Evolutionary conservation across 2,113 vertebrate genomes (phyloP), one percentile per base, ranked within the genome.

Genomic region (Orientallactaga bullata): DNA sequence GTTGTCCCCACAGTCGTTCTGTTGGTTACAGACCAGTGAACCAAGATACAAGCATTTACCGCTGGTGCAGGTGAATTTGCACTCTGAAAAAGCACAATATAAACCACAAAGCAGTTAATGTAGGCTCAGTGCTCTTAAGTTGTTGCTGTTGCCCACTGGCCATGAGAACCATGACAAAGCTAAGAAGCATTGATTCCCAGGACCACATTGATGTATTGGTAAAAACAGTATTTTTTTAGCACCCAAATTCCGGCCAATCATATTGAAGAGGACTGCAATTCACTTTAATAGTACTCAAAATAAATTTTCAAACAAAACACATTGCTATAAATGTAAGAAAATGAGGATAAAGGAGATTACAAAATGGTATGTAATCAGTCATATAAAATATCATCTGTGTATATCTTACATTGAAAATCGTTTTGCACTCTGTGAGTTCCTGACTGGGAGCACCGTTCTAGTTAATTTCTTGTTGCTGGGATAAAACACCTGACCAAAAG

Each of bases 41-140:
- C 99, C 99, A 98, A 99, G 99, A 98, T 99, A 99, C 98, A 99
- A 98, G 98, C 99, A 99, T 98, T 99, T 99, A 97, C 99, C 99
- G 98, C 99, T 99, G 98, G 99, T 98, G 97, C 99, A 99, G 98
- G 98, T 99, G 98, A 99, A 99, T 98, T 99, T 99, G 99, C 99
- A 99, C 99, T 99, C 99, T 99, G 98, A 95, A 98, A 97, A 97
- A 96, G 35, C 9, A 96, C 55, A 95, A 85, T 3, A 97, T 65
- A 94, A 96, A 82, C 6, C 60, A 95, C 24, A 81, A 42, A 30
- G 26, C 55, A 7, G 28, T 96, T 79, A 91, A 12, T 69, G n/a
- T 66, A 72, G 32, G 37, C n/a, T 51, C 12, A 37, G 71, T 15
- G 17, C 47, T 79, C 15, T 16, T 30, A 4, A 20, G 17, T 26